Conservation (phyloP, 1,140 invertebrate species). For the Zaprionus ornatus region DNA sequence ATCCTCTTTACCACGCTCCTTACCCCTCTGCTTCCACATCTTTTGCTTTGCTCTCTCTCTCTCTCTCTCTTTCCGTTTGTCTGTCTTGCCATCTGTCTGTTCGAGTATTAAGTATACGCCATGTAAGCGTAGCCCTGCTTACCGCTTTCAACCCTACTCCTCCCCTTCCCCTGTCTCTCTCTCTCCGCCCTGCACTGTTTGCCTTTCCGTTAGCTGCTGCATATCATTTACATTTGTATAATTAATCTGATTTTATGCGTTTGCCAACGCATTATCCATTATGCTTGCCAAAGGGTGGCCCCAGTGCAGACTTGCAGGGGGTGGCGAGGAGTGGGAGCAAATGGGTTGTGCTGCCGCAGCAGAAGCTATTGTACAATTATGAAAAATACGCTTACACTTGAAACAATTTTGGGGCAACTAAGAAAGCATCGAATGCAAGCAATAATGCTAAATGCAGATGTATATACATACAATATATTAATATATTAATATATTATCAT, state of each 20-base stretch:
- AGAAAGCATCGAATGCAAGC: neutral
- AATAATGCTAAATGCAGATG: too few species aligned
- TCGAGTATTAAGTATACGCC: constrained; percentile 31
- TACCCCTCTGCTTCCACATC: neutral
- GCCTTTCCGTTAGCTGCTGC: constrained; percentile 9
- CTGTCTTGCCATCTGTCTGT: neutral
- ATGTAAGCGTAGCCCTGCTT: constrained; percentile 6
- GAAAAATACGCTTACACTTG: neutral
- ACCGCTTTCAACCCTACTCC: neutral
- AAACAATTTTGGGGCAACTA: neutral
- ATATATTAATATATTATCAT: too few species aligned
- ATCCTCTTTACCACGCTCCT: too few species aligned
- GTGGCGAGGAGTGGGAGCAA: neutral
- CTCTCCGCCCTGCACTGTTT: neutral
- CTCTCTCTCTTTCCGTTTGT: neutral
- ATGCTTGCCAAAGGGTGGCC: neutral
- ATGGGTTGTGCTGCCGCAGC: neutral
- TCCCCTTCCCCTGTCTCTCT: too few species aligned
- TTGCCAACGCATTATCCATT: constrained; percentile 38
- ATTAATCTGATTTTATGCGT: constrained; percentile 68
- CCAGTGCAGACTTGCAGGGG: too few species aligned
- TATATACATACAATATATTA: too few species aligned
- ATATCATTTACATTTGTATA: constrained; percentile 53
- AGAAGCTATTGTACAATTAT: constrained; percentile 32
- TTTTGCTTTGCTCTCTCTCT: neutral